phyloP scores from a whole-genome alignment of 2,888 invertebrate species.

The Keiferia lycopersicella region DNA sequence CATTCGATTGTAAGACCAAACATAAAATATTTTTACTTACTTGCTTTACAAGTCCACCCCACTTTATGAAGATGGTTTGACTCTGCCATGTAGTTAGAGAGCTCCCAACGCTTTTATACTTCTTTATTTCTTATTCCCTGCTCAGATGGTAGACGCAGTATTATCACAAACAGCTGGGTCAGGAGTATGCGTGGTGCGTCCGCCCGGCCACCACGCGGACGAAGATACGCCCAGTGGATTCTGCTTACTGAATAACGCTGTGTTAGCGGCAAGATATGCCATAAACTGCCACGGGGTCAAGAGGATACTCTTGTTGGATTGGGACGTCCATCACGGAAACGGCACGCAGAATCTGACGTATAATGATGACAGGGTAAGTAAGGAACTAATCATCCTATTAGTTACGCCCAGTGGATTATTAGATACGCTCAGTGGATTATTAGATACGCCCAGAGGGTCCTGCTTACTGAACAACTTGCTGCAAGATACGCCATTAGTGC shows the following conservation, averaged over 20 bases:
- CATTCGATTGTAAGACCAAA: too few species aligned
- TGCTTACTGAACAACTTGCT: constrained; percentile 94
- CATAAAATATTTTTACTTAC: too few species aligned
- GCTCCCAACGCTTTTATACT: too few species aligned
- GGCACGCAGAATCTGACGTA: constrained; percentile 93
- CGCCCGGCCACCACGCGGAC: constrained; percentile 96
- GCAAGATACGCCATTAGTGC: constrained; percentile 86
- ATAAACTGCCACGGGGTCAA: constrained; percentile 80
- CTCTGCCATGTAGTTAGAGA: too few species aligned
- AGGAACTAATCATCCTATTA: too few species aligned
- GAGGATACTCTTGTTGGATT: constrained; percentile 90
- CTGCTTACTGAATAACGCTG: constrained; percentile 94
- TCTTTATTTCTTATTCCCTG: background rate
- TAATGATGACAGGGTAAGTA: constrained; percentile 72
- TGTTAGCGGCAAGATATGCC: constrained; percentile 90
- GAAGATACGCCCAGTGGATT: constrained; percentile 90
- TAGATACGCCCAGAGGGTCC: too few species aligned
- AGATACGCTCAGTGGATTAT: constrained; percentile 90
- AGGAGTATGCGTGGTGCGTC: constrained; percentile 92
- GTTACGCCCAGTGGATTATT: constrained; percentile 34
- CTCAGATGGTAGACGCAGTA: constrained; percentile 86
- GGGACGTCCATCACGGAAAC: constrained; percentile 98
- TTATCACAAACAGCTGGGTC: constrained; percentile 82
- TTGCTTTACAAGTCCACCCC: too few species aligned
- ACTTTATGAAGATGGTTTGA: too few species aligned